Base-by-base conservation (phyloP, 2,113 vertebrate species). In the Hyaena hyaena region DNA sequence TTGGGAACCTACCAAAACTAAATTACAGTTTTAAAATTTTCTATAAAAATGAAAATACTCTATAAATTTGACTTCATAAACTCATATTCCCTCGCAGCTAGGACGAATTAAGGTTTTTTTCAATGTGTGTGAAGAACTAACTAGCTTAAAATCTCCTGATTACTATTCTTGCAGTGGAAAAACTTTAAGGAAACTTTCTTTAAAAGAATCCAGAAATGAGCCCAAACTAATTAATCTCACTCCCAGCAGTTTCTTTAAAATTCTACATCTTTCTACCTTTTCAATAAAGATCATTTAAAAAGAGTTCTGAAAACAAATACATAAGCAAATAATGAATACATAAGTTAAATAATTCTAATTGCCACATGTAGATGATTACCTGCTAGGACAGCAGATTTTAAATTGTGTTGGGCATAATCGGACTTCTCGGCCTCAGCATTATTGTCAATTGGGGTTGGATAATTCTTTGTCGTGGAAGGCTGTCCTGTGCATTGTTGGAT, bases 21-120 rank as follows among this genome's bases (percentile, higher is more conserved):
- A 90, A 89, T 82, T 77, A 14, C 7, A 74, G 53, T 81, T 95
- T 81, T 53, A 0, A 35, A 83, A 31, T 61, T 61, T 61, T 61
- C 58, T 23, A 61, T 61, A 61, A 61, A 61, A 61, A 61, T 61
- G 58, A 61, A 61, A 92, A 86, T 69, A 61, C 45, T 89, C 55
- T 83, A 21, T 73, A 87, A 58, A 26, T 79, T 88, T 87, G 28
- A 85, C 5, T 94, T 95, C 43, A 43, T 74, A 92, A 96, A 71
- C 82, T 91, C 85, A 94, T 31, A 83, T 89, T 95, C 88, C 31
- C 33, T 92, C 69, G 92, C 15, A 69, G 21, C 17, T 50, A 71
- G 28, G 84, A 83, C 5, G 77, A 96, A 91, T 85, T 85, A 91
- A 92, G 65, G 16, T n/a, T 82, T 94, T 94, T 77, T 91, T 84